Percentiles rank a stretch among this genome's conserved stretches.
phyloP scores from a whole-genome alignment of 2,797 vertebrate species.

The Silurus lanzhouensis region DNA sequence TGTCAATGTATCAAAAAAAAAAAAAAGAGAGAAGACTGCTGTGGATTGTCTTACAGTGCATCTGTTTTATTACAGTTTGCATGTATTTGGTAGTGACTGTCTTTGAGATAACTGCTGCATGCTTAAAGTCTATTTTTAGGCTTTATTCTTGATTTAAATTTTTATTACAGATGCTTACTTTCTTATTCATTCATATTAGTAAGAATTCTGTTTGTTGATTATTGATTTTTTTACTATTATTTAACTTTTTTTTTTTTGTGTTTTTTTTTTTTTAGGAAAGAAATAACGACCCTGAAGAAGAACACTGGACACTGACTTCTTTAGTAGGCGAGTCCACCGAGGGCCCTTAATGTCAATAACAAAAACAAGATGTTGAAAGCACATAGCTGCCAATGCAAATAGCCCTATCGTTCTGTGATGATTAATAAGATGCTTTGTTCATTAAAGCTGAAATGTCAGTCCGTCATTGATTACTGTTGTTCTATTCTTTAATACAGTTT shows the following conservation, averaged over 20 bases:
- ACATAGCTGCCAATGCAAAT: constrained; percentile 14
- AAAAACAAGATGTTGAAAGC: constrained; percentile 19
- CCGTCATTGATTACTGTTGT: background rate
- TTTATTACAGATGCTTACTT: background rate
- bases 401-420: constrained; percentile 11
- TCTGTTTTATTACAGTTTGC: constrained; percentile 4
- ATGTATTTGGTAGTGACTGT: background rate
- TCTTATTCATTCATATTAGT: background rate
- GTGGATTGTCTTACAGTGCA: background rate
- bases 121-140: background rate
- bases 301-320: background rate
- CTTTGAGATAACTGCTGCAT: background rate
- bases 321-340: background rate
- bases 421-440: constrained; percentile 33
- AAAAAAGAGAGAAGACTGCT: background rate
- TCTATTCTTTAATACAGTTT: constrained; percentile 11
- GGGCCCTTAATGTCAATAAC: constrained; percentile 8
- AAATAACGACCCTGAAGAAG: constrained; percentile 34
- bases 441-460: constrained; percentile 38
- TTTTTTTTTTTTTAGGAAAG: constrained; percentile 42
- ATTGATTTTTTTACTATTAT: background rate
- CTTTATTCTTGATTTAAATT: background rate
- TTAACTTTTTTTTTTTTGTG: background rate
- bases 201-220: no score
- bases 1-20: background rate